phyloP scores from a whole-genome alignment of 2,888 invertebrate genomes.

The Ennomos quercinarius region DNA sequence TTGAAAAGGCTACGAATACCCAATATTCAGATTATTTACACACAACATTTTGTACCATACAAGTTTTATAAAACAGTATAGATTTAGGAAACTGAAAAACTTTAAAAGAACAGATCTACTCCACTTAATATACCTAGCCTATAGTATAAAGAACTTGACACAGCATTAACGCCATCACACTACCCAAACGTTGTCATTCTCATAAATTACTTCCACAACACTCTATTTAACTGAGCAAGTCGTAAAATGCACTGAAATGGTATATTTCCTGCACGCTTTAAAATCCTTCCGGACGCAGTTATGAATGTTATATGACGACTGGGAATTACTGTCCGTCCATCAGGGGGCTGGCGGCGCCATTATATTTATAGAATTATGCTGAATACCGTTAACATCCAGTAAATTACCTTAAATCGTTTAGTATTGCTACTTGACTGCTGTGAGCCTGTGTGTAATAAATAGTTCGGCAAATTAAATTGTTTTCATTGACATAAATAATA shows the following conservation, averaged over 20 bases:
- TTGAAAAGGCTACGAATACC: conserved; percentile 3
- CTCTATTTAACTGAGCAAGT: conserved; percentile 33
- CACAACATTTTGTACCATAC: too few species aligned
- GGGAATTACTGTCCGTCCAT: conserved; percentile 41
- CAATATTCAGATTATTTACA: too few species aligned
- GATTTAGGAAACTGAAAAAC: too few species aligned
- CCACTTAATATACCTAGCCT: too few species aligned
- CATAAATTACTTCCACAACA: conserved; percentile 34
- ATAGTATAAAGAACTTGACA: conserved; percentile 4
- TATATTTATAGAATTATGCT: conserved; percentile 36
- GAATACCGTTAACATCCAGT: conserved; percentile 19
- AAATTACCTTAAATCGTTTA: conserved; percentile 9
- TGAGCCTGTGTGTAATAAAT: background rate
- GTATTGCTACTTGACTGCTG: background rate
- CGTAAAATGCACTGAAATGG: conserved; percentile 42
- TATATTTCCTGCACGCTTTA: conserved; percentile 55
- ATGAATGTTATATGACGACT: conserved; percentile 58
- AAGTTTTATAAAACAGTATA: too few species aligned
- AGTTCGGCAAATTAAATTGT: too few species aligned
- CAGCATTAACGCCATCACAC: conserved; percentile 8
- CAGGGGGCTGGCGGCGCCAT: conserved; percentile 31
- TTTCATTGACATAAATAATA: too few species aligned
- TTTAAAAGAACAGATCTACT: too few species aligned
- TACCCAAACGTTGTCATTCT: conserved; percentile 33
- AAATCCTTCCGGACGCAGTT: conserved; percentile 59